Evolutionary conservation across 30 jellyfish, hydroid and myxozoan species (phyloP).

Genomic region (Catostylus mosaicus): DNA sequence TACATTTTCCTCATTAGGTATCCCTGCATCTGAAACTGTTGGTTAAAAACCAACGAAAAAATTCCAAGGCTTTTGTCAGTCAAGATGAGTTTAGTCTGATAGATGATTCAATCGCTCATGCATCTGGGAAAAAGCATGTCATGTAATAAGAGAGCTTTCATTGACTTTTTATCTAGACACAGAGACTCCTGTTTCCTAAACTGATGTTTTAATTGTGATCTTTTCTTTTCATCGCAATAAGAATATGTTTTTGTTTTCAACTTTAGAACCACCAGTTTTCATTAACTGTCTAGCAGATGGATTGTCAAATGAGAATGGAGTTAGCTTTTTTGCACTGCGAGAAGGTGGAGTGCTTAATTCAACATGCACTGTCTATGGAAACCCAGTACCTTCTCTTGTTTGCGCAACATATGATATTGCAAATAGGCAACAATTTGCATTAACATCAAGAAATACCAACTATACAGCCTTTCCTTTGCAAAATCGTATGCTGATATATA

Average conservation of each 20-base stretch:
- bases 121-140: too few species aligned
- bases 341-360: constrained; percentile 24
- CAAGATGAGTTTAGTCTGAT: too few species aligned
- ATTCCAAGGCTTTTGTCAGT: too few species aligned
- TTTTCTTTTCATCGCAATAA: too few species aligned
- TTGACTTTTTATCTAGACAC: too few species aligned
- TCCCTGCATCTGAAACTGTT: too few species aligned
- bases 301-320: neutral
- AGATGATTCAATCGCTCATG: too few species aligned
- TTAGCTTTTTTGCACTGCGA: neutral
- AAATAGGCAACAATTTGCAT: neutral
- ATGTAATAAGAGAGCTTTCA: too few species aligned
- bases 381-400: constrained; percentile 19
- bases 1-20: too few species aligned
- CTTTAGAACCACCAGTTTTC: constrained; percentile 3
- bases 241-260: neutral
- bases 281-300: constrained; percentile 10
- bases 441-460: neutral
- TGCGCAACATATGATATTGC: constrained; percentile 9
- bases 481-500: neutral
- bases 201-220: too few species aligned
- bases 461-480: neutral
- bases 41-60: too few species aligned
- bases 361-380: constrained; percentile 22
- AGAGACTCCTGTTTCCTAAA: too few species aligned